Base-by-base conservation (phyloP, 2,113 vertebrate species). In the Zeus faber region DNA sequence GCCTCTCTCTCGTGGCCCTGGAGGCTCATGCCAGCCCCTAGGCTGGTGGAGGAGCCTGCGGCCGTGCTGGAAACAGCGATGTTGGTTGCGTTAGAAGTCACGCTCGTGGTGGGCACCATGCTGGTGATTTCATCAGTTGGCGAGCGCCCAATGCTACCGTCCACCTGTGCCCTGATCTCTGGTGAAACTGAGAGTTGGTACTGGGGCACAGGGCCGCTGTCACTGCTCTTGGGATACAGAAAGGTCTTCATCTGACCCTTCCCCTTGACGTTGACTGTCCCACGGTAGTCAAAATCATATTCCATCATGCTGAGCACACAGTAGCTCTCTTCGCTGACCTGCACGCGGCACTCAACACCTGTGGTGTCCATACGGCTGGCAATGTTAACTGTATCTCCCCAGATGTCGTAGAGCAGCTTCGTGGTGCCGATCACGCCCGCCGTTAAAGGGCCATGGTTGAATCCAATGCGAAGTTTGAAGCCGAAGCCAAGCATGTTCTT, bases 201-300 rank as follows among this genome's bases (percentile, higher is more conserved):
- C 66, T 96, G 94, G 0, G 95, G 95, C 70, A 98, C 92, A 0
- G 91, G 81, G 4, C 94, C 93, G 0, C 87, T 93, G 87, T 96
- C 94, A 44, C 73, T 87, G 85, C 95, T 93, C 73, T 91, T 93
- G 8, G 96, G 97, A 81, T 92, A 99, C 3, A 99, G 91, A 84
- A 95, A 99, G 70, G 97, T 99, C 90, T 98, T 98, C 97, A 99
- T 99, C 80, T 98, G 96, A 25, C 97, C 97, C 49, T 98, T 99
- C 1, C 97, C 97, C 77, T 99, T 99, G 48, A 99, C 97, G 0
- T 99, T 98, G 64, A 99, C 97, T 0, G 97, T 99, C 59, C 97
- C 97, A 2, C 97, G 90, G 70, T 98, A 99, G 84, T 99, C 95
- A 54, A 99, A 99, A 59, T 95, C 91, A 2, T 98, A 98, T 49